phyloP scores from a whole-genome alignment of 2,113 vertebrate genomes.

The Vulpes ferrilata region DNA sequence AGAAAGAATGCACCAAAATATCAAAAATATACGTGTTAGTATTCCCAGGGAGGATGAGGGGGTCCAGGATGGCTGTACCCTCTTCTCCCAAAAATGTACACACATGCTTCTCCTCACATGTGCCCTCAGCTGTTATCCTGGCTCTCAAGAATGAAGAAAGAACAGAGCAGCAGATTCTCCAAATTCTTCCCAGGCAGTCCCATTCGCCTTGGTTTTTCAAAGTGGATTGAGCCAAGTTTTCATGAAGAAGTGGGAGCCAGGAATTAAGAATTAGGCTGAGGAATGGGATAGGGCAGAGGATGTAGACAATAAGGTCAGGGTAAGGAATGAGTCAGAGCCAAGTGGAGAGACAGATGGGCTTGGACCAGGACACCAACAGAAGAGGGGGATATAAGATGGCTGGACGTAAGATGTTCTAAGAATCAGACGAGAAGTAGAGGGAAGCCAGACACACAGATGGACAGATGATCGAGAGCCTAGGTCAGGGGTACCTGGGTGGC shows the following conservation, averaged over 20 bases:
- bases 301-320: neutral
- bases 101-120: neutral
- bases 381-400: neutral
- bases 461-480: neutral
- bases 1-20: neutral
- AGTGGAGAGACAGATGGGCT: neutral
- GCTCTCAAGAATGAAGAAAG: constrained; percentile 37
- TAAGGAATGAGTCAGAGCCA: neutral
- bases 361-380: neutral
- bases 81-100: neutral
- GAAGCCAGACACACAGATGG: neutral
- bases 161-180: constrained; percentile 21
- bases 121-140: neutral
- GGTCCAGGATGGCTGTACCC: neutral
- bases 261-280: neutral
- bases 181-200: constrained; percentile 51
- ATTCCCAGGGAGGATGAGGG: neutral
- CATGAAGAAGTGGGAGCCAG: neutral
- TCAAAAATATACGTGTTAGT: neutral
- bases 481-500: neutral
- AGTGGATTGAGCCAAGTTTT: constrained; percentile 18
- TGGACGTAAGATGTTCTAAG: neutral
- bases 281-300: neutral
- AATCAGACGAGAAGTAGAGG: neutral
- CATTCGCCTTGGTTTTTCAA: constrained; percentile 39